Conservation (phyloP, 2,797 vertebrate genomes). For the Erethizon dorsatum region DNA sequence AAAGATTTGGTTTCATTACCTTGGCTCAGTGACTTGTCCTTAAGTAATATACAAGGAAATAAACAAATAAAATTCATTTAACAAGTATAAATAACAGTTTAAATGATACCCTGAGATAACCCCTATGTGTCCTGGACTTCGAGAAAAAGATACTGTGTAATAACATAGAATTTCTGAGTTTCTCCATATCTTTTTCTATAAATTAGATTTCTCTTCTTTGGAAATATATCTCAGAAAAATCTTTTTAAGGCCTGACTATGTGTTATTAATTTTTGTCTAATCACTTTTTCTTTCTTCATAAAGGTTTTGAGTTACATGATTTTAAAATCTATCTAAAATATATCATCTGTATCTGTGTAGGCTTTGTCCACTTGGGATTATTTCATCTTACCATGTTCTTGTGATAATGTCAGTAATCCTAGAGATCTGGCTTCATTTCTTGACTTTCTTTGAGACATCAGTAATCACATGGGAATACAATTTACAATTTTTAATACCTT, state of each 20-base stretch:
- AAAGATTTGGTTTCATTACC: not conserved
- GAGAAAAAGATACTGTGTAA: not conserved
- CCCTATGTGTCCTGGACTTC: fast-evolving
- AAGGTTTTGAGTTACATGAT: not conserved
- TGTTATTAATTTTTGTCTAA: not conserved
- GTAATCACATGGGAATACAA: not conserved
- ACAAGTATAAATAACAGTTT: not conserved
- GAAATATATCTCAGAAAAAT: not conserved
- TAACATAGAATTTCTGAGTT: not conserved
- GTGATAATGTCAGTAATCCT: not conserved
- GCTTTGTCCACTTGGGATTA: not conserved
- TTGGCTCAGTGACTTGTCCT: not conserved
- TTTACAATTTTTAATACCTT: not conserved
- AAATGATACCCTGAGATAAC: not conserved
- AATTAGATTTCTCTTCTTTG: not conserved
- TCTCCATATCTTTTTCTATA: not conserved
- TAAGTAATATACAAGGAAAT: not conserved
- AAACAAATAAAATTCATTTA: not conserved
- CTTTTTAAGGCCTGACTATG: not conserved
- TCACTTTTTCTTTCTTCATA: not conserved
- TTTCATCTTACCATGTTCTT: not conserved
- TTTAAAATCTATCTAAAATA: not conserved
- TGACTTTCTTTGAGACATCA: not conserved
- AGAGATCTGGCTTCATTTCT: not conserved
- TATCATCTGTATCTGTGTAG: not conserved